Evolutionary conservation across 2,888 invertebrate genomes (phyloP), one percentile per base, ranked within the genome.

Genomic region (Panopea generosa): DNA sequence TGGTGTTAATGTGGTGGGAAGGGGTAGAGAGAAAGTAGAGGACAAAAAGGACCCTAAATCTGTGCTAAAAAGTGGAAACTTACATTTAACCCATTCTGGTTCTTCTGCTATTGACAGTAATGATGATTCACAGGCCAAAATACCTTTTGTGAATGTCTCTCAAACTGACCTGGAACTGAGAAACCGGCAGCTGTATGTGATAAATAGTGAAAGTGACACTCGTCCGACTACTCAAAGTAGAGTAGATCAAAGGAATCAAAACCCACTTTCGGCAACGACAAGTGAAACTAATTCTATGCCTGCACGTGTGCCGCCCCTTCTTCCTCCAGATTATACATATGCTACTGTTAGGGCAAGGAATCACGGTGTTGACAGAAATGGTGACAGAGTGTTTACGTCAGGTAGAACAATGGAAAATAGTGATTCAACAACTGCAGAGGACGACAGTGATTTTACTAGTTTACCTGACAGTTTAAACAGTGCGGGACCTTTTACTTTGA

Each of bases 131-230:
- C 16, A 16, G 16, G 47, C 29, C 11, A 65, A 69, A 22, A 40
- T 60, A 4, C 63, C 69, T 4, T 76, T 77, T 68, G 70, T 80
- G 18, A 77, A 76, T 68, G 80, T 80, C 24, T 80, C 76, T 20
- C 73, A 69, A 45, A 73, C 55, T 67, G 80, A 80, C 49, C 61
- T 80, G 27, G 62, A 65, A 24, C 60, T 65, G 14, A 47, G 70
- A 2, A 73, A 71, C 67, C 29, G 67, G 6, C 66, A 80, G 56
- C 52, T 80, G 0, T 76, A 77, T 77, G 80, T 80, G 27, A 65
- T 73, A 38, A 57, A 73, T 27, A 73, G 60, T 68, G 79, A 72
- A 14, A 68, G 29, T 22, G 56, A 53, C 26, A 45, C 45, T 18
- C 2, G 45, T 6, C 45, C 45, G 20, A 4, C 16, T 18, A 16